Conservation (phyloP, 2,113 vertebrate species). For the Geothlypis trichas region DNA sequence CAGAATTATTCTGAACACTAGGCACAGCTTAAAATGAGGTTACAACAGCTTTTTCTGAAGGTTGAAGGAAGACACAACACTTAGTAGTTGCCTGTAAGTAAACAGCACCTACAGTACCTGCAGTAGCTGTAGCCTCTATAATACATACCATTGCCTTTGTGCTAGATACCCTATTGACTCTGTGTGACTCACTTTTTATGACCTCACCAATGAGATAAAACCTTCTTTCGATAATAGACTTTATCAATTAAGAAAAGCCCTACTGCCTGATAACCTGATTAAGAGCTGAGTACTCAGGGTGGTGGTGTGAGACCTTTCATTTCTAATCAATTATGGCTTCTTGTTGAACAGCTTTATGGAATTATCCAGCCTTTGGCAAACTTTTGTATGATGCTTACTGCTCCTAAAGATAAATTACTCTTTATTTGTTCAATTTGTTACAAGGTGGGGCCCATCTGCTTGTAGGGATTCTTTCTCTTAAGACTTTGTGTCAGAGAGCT, state of each 20-base stretch:
- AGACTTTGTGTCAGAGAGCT: neutral
- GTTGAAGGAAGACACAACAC: neutral
- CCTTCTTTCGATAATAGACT: neutral
- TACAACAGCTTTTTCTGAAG: neutral
- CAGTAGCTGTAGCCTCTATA: neutral
- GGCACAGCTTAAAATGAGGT: neutral
- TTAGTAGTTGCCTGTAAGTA: neutral
- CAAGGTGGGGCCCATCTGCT: slow-evolving; percentile 18
- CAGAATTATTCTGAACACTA: neutral
- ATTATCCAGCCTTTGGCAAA: slow-evolving; percentile 61
- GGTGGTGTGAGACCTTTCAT: slow-evolving; percentile 43
- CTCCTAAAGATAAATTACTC: slow-evolving; percentile 43
- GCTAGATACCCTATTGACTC: slow-evolving; percentile 44
- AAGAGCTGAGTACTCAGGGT: slow-evolving; percentile 56
- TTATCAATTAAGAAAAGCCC: slow-evolving; percentile 47
- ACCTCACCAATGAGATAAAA: slow-evolving; percentile 54
- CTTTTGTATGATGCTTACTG: slow-evolving; percentile 16
- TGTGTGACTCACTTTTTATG: slow-evolving; percentile 53
- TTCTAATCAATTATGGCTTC: slow-evolving; percentile 55
- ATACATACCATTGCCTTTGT: neutral
- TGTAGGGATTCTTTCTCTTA: neutral
- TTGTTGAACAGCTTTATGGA: slow-evolving; percentile 21
- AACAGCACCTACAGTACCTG: neutral
- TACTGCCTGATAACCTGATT: slow-evolving; percentile 51
- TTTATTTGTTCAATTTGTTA: slow-evolving; percentile 38